phyloP scores from a whole-genome alignment of 2,888 invertebrate species.

The Ypsolopha sequella region DNA sequence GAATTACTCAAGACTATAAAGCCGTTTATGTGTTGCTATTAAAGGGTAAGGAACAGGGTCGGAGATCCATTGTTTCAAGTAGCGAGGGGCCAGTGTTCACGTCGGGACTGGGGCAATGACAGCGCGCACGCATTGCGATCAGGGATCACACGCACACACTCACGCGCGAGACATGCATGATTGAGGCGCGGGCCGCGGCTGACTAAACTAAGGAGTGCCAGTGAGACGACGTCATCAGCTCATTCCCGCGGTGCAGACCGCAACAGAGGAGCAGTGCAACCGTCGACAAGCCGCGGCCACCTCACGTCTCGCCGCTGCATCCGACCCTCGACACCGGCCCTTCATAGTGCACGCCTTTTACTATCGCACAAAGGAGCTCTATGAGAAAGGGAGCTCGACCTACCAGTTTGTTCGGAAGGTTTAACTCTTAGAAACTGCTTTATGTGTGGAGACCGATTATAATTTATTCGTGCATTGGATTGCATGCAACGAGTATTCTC shows the following conservation, averaged over 20 bases:
- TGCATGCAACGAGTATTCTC: slow-evolving; percentile 47
- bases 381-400: slow-evolving; percentile 70
- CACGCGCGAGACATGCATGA: background rate
- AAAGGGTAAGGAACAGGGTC: slow-evolving; percentile 22
- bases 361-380: slow-evolving; percentile 62
- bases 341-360: slow-evolving; percentile 61
- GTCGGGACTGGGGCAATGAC: slow-evolving; percentile 41
- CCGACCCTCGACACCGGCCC: slow-evolving; percentile 40
- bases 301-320: slow-evolving; percentile 22
- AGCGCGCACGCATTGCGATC: slow-evolving; percentile 49
- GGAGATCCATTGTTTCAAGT: slow-evolving; percentile 48
- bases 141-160: slow-evolving; percentile 26
- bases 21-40: background rate
- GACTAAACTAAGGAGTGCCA: slow-evolving; percentile 7
- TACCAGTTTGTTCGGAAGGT: slow-evolving; percentile 63
- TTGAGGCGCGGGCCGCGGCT: background rate
- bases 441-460: slow-evolving; percentile 28
- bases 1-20: background rate
- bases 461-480: slow-evolving; percentile 63
- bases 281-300: background rate
- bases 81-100: slow-evolving; percentile 21
- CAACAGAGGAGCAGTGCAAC: background rate
- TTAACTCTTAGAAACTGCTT: slow-evolving; percentile 42
- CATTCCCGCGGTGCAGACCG: background rate
- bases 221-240: background rate